phyloP scores from a whole-genome alignment of 2,888 invertebrate genomes.

The Oithona nana region DNA sequence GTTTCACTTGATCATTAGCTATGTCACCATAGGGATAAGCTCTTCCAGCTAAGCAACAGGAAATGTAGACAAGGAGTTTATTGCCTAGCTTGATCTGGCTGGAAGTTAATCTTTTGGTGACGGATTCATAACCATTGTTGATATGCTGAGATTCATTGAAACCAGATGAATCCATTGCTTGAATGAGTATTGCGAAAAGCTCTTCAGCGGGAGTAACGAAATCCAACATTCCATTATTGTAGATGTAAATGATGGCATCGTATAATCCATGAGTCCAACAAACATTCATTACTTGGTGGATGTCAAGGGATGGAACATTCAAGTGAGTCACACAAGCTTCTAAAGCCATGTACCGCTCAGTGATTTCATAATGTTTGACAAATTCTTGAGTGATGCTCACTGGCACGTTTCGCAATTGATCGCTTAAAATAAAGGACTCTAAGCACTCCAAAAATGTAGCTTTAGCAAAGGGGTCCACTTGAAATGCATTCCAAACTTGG shows the following conservation, averaged over 20 bases:
- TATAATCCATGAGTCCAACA: constrained; percentile 42
- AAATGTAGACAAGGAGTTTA: constrained; percentile 61
- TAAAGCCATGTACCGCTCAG: constrained; percentile 34
- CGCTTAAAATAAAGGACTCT: constrained; percentile 47
- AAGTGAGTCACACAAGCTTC: constrained; percentile 51
- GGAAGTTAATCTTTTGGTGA: constrained; percentile 22
- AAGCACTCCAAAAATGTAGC: constrained; percentile 42
- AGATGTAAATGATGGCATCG: constrained; percentile 52
- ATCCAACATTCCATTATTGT: constrained; percentile 53
- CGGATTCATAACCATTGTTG: not conserved
- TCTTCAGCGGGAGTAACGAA: constrained; percentile 53
- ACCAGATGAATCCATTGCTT: too few species aligned
- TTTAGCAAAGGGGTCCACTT: constrained; percentile 19
- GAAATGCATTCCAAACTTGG: constrained; percentile 29
- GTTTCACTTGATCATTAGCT: constrained; percentile 38
- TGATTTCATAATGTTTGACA: constrained; percentile 43
- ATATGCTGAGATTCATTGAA: constrained; percentile 20
- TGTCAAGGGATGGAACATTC: constrained; percentile 51
- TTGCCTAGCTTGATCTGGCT: constrained; percentile 46
- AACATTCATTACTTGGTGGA: constrained; percentile 45
- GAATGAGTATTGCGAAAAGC: constrained; percentile 36
- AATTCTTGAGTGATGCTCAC: constrained; percentile 52
- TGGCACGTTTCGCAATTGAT: constrained; percentile 40
- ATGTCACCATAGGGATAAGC: constrained; percentile 59
- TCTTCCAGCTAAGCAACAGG: constrained; percentile 65